Base-by-base conservation (phyloP, 2,888 invertebrate species). In the Eristalinus aeneus region DNA sequence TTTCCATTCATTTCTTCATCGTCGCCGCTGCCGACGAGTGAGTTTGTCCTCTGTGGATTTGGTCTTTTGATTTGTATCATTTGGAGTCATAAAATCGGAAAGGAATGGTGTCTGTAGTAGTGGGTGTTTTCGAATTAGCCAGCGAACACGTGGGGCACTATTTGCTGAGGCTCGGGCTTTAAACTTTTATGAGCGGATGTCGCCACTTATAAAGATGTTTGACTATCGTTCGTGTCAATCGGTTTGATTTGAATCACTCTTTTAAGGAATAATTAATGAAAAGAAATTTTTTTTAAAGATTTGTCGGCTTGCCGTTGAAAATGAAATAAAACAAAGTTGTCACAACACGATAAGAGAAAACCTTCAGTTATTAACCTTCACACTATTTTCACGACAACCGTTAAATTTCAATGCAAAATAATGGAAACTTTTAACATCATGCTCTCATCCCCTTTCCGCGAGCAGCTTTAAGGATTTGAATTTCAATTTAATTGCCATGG, bases 401-500 rank as follows among this genome's bases (percentile, higher is more conserved):
- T n/a, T n/a, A n/a, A n/a, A n/a, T n/a, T n/a, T n/a, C n/a, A n/a
- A n/a, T n/a, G n/a, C n/a, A n/a, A n/a, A n/a, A n/a, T n/a, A n/a
- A n/a, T n/a, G n/a, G n/a, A n/a, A n/a, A n/a, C n/a, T n/a, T n/a
- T n/a, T n/a, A n/a, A n/a, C n/a, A n/a, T n/a, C n/a, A n/a, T n/a
- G n/a, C 56, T 23, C 23, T 11, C 23, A 22, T 12, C 22, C 56
- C 3, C 23, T 56, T 46, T 63, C 68, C 32, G 31, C 61, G 54
- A 77, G 60, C 72, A 60, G 61, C 68, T 68, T 80, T 74, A 74
- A 73, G 73, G 61, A 74, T 74, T 71, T 61, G 71, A 75, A 72
- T 72, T 65, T 23, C 46, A 60, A 79, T 76, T 72, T 80, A 85
- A 85, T 80, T 80, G 79, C 71, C 78, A 74, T 75, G 58, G 63